Evolutionary conservation across 1,140 invertebrate species (phyloP), one percentile per base, ranked within the genome.

Genomic region (Matsumurasca onukii): DNA sequence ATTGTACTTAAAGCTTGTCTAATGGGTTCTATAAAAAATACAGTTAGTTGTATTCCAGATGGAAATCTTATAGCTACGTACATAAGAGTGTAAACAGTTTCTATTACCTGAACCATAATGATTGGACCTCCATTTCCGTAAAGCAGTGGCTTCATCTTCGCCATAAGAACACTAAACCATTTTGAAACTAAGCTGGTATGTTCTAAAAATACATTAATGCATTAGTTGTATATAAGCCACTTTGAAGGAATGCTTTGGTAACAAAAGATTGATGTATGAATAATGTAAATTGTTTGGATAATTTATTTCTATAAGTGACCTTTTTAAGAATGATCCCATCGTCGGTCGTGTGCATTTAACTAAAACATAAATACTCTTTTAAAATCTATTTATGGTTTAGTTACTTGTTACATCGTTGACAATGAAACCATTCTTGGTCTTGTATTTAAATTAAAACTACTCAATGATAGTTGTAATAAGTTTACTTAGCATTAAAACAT

Each of bases 61-160:
- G n/a, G n/a, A n/a, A n/a, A n/a, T n/a, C n/a, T n/a, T n/a, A n/a
- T n/a, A n/a, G n/a, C n/a, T n/a, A n/a, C n/a, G n/a, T n/a, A n/a
- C n/a, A n/a, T n/a, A n/a, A n/a, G n/a, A n/a, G n/a, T n/a, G n/a
- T n/a, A n/a, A n/a, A n/a, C n/a, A n/a, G n/a, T n/a, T n/a, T n/a
- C n/a, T n/a, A n/a, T 74, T 78, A 91, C 89, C 82, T 94, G 92
- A 39, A 94, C 86, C 85, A 92, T 88, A 45, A 94, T 90, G 34
- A 94, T 86, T 1, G 90, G 89, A 24, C 92, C 92, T 9, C 91
- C 91, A 79, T 92, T 93, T 51, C 83, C 83, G 75, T 91, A 89
- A 1, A 90, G 74, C 70, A 82, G 82, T 2, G 85, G 85, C 17
- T 79, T 75, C 1, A 91, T 71, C 69, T 77, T 81, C 15, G 82